Percentiles rank a stretch among this genome's conserved stretches.
Evolutionary conservation across 2,113 vertebrate genomes (phyloP).

Genomic region (Elachura formosa): DNA sequence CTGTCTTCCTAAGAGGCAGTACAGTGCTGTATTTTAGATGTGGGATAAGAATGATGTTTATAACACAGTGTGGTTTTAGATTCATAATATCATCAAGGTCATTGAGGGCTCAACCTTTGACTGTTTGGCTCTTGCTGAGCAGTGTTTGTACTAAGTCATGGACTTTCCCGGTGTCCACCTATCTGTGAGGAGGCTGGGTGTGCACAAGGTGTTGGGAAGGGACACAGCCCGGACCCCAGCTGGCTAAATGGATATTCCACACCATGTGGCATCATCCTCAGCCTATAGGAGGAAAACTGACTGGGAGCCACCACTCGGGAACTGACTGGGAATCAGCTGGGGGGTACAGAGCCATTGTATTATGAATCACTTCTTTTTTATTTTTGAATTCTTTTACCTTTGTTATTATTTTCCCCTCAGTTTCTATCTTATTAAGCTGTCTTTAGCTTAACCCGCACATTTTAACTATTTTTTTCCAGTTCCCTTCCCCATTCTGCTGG

Average conservation of each 20-base stretch:
- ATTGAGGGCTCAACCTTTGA: neutral
- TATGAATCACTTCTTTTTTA: neutral
- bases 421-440: neutral
- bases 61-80: neutral
- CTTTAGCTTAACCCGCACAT: neutral
- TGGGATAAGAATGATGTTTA: neutral
- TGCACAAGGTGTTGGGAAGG: neutral
- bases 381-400: neutral
- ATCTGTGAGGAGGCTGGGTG: neutral
- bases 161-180: neutral
- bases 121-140: neutral
- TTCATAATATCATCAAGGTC: neutral
- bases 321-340: accelerated
- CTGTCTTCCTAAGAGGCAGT: neutral
- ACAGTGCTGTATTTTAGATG: neutral
- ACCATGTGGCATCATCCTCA: neutral
- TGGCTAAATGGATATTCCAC: neutral
- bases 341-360: neutral
- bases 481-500: neutral
- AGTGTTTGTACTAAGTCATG: neutral
- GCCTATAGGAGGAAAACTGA: neutral
- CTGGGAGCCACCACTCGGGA: accelerated
- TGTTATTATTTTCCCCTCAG: neutral
- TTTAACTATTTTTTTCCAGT: neutral
- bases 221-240: accelerated